These are phyloP conservation scores for Mobula hypostoma DNA, from an alignment of 2,113 vertebrate genomes.

Conservation along the genomic window DNA sequence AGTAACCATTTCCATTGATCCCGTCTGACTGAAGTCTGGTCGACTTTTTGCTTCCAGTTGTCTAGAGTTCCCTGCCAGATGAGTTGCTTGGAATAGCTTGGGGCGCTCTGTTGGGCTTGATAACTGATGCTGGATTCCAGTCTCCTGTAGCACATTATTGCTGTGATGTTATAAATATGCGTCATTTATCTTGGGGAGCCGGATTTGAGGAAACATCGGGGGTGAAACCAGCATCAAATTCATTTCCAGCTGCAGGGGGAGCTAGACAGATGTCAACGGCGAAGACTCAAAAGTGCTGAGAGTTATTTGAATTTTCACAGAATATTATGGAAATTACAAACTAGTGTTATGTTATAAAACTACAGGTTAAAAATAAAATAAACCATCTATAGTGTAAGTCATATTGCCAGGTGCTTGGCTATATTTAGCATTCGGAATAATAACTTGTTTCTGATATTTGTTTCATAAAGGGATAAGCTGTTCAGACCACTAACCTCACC, in stretches of 20 bases:
- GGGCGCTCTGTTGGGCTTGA: neutral
- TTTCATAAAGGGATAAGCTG: neutral
- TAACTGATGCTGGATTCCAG: neutral
- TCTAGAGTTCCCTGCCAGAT: neutral
- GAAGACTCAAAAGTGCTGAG: neutral
- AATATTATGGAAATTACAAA: neutral
- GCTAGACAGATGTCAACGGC: neutral
- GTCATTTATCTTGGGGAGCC: neutral
- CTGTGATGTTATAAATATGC: neutral
- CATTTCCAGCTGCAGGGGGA: neutral
- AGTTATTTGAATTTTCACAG: neutral
- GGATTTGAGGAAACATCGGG: neutral
- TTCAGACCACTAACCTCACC: neutral
- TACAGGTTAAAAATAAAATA: neutral
- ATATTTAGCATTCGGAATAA: neutral
- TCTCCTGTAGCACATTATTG: too few species aligned
- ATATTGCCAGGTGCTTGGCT: neutral
- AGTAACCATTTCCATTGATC: neutral
- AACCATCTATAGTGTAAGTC: neutral
- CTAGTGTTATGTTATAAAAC: neutral
- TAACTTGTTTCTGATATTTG: neutral
- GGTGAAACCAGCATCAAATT: neutral
- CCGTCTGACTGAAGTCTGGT: neutral
- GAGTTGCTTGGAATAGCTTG: too few species aligned
- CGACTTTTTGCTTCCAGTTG: too few species aligned